phyloP scores from a whole-genome alignment of 35 echinoderm and acorn worm genomes.

The Chiridota heheva region DNA sequence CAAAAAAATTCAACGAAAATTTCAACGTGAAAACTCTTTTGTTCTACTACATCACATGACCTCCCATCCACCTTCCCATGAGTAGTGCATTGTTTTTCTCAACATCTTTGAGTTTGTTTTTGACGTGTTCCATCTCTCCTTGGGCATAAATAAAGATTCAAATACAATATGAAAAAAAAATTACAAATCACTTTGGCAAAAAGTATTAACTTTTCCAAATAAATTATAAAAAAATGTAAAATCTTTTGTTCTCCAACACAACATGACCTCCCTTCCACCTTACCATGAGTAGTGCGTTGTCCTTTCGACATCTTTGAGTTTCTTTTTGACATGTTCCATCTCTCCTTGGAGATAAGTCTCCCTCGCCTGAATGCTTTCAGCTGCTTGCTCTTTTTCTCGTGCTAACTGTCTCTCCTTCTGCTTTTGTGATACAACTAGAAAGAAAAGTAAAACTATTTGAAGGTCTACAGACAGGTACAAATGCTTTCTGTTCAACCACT shows the following conservation, averaged over 20 bases:
- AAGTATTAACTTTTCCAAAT: too few relatives aligned
- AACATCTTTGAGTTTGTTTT: constrained; percentile 12
- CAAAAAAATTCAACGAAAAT: too few relatives aligned
- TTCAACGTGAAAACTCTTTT: too few relatives aligned
- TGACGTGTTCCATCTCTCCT: constrained; percentile 21
- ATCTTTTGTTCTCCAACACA: too few relatives aligned
- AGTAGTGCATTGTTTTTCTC: constrained; percentile 40
- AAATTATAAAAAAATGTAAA: too few relatives aligned
- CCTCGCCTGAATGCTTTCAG: not conserved
- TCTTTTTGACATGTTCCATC: constrained; percentile 19
- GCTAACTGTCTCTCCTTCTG: constrained; percentile 43
- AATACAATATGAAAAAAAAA: too few relatives aligned
- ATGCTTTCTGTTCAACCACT: too few relatives aligned
- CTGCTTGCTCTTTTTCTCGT: constrained; percentile 26
- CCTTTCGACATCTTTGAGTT: constrained; percentile 30
- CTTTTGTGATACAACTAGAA: constrained; percentile 27
- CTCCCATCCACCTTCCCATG: constrained; percentile 52
- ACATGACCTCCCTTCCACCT: not conserved
- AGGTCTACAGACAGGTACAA: too few relatives aligned
- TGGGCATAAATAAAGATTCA: too few relatives aligned
- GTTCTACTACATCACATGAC: too few relatives aligned
- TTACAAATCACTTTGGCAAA: too few relatives aligned
- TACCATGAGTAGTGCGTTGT: constrained; percentile 46
- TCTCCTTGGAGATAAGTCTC: constrained; percentile 20
- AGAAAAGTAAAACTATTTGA: not conserved